Percentiles rank a stretch among this genome's conserved stretches.
phyloP scores from a whole-genome alignment of 1,140 invertebrate species.

The Philotrypesis tridentata region DNA sequence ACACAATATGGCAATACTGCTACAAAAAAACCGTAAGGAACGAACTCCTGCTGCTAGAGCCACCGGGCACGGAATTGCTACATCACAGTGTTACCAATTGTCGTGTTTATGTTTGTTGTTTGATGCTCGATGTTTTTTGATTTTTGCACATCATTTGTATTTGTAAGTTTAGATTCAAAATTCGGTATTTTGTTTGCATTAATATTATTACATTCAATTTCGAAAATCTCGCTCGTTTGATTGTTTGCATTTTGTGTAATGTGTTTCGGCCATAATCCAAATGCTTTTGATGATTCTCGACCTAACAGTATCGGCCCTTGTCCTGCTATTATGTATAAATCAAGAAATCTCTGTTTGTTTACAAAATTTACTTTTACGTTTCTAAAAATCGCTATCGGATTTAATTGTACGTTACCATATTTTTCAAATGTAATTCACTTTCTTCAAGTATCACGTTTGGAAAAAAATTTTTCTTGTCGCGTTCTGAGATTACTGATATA shows the following conservation, averaged over 20 bases:
- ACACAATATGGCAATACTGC: no score
- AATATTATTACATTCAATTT: background rate
- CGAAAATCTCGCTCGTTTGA: background rate
- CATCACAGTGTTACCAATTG: no score
- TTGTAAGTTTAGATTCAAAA: no score
- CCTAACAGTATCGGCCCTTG: background rate
- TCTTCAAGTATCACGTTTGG: background rate
- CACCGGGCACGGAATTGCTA: no score
- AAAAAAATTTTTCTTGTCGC: background rate
- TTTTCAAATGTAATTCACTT: background rate
- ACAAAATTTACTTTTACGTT: background rate
- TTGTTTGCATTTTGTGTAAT: background rate
- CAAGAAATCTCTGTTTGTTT: background rate
- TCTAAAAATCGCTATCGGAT: background rate
- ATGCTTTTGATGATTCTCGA: background rate
- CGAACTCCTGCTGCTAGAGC: no score
- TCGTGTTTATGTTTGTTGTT: no score
- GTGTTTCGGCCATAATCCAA: background rate
- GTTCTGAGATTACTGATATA: background rate
- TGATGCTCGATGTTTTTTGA: no score
- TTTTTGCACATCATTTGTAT: no score
- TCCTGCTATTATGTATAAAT: background rate
- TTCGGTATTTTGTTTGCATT: no score
- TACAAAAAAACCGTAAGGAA: no score
- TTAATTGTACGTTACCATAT: background rate